Evolutionary conservation across 2,797 vertebrate species (phyloP), one percentile per base, ranked within the genome.

Genomic region (Aldrovandia affinis): DNA sequence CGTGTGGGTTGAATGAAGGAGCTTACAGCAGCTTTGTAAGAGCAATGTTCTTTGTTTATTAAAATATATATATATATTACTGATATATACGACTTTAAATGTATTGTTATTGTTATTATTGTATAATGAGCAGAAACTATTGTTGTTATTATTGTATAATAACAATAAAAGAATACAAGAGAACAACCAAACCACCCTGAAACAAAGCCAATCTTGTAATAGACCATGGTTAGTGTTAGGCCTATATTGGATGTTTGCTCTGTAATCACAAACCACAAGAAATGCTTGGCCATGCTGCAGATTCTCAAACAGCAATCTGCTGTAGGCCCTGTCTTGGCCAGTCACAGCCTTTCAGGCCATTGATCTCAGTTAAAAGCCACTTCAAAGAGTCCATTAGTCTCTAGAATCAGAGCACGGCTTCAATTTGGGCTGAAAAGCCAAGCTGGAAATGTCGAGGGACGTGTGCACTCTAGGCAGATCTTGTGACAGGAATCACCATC

Each of bases 361-460:
- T 80, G 52, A 80, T 80, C 79, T 1, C 12, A n/a, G 12, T 81
- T 81, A 81, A 81, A 81, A 81, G 80, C 33, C 36, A 61, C 57
- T 81, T 44, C 55, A 63, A 44, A 81, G 55, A 44, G 42, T 81
- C 22, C 80, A 44, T 63, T 44, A 81, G 79, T 36, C 52, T n/a
- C 47, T 5, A 20, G 50, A 54, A 52, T 78, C 77, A 78, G 77
- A 54, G 50, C n/a, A 30, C 25, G 14, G 77, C 44, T 33, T 78
- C 50, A 78, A 78, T 44, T 10, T 15, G 44, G 77, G 20, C 25
- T 50, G 28, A 78, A 78, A 78, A 54, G 44, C 22, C 75, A 77
- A 78, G 47, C 20, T 42, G 73, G 42, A 50, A 78, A 78, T 50
- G 44, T 8, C n/a, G 42, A 75, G 20, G 8, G 73, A 36, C 3